Evolutionary conservation across 1,140 invertebrate species (phyloP).

Genomic region (Heliothis subflexa): DNA sequence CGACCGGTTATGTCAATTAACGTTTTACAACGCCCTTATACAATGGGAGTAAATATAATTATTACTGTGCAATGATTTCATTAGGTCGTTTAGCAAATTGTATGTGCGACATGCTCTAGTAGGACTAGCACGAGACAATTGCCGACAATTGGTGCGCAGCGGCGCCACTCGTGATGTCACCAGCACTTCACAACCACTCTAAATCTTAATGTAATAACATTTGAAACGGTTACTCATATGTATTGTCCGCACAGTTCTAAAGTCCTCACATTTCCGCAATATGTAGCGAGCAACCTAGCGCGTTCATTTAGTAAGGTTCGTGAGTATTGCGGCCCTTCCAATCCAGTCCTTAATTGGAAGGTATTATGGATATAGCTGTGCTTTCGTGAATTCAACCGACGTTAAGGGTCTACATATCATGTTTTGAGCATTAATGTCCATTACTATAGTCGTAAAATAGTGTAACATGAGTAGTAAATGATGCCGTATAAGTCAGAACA

Average conservation of each 20-base stretch:
- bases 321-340: conserved; percentile 11
- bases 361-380: conserved; percentile 33
- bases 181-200: conserved; percentile 43
- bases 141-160: conserved; percentile 73
- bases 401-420: conserved; percentile 37
- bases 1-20: conserved; percentile 52
- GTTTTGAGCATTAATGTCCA: conserved; percentile 26
- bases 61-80: conserved; percentile 63
- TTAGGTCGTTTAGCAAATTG: conserved; percentile 59
- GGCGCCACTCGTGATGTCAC: conserved; percentile 79
- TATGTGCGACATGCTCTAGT: conserved; percentile 43
- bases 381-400: conserved; percentile 21
- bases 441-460: conserved; percentile 32
- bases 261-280: neutral
- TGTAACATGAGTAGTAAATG: conserved; percentile 28
- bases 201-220: conserved; percentile 46
- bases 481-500: conserved; percentile 20
- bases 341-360: conserved; percentile 41
- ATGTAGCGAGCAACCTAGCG: conserved; percentile 6
- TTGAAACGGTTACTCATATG: conserved; percentile 27
- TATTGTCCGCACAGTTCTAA: conserved; percentile 16
- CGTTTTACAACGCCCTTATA: conserved; percentile 60
- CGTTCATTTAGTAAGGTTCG: conserved; percentile 12
- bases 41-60: conserved; percentile 59
- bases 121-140: conserved; percentile 72